Conservation (phyloP, 1,140 invertebrate species). For the Dolichoris vasculosae region DNA sequence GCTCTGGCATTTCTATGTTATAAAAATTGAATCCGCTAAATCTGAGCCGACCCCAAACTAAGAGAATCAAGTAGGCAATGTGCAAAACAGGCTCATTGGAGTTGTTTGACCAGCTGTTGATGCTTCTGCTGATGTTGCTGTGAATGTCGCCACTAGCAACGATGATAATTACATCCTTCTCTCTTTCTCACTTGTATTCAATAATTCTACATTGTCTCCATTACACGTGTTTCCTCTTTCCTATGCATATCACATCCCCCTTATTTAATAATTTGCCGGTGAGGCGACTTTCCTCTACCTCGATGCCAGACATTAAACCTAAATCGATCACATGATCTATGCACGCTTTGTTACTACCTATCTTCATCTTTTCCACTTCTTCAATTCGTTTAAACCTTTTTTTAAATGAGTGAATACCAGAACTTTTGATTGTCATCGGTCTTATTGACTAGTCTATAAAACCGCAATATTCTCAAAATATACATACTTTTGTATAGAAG, state of each 20-base stretch:
- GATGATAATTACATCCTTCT: neutral
- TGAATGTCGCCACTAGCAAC: neutral
- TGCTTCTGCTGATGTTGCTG: conserved; percentile 2
- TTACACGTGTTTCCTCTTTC: no score
- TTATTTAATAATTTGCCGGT: neutral
- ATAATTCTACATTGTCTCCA: no score
- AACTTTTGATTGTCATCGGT: no score
- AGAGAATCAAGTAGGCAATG: neutral
- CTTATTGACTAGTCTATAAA: no score
- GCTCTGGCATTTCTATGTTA: neutral
- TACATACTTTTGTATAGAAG: no score
- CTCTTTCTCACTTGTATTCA: neutral
- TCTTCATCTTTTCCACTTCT: neutral
- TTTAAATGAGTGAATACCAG: no score
- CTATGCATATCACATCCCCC: no score
- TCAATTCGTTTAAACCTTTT: no score
- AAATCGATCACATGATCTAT: neutral
- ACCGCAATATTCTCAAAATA: no score
- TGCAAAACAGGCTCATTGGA: conserved; percentile 38
- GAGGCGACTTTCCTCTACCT: neutral
- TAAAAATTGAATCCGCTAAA: conserved; percentile 42
- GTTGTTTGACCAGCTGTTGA: conserved; percentile 48
- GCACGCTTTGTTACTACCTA: no score
- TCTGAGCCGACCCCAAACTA: neutral
- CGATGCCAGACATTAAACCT: neutral